Base-by-base conservation (phyloP, 2,113 vertebrate genomes). In the Labeo rohita region DNA sequence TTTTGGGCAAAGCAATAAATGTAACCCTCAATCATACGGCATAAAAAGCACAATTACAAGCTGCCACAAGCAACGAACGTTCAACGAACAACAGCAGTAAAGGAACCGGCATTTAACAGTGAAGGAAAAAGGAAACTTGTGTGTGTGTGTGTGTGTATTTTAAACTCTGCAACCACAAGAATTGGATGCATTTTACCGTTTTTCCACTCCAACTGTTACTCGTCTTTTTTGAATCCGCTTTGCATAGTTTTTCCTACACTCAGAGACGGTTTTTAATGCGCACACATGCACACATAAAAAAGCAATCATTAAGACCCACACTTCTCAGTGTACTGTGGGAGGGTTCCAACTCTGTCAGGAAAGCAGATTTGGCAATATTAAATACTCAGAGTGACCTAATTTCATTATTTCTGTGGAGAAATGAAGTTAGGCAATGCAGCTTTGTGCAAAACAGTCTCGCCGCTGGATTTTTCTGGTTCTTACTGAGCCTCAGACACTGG, bases 31-130 rank as follows among this genome's bases (percentile, higher is more conserved):
- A 84, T 59, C 68, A 73, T 73, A 43, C 11, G 8, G 49, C 47
- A 84, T 43, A 84, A 84, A 45, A 50, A 83, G 87, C 84, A 88
- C 93, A 93, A 94, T 95, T 93, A 93, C 90, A 94, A 91, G 89
- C 83, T 47, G 82, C 79, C 89, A 87, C 90, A 90, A 47, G 49
- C 59, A 68, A 36, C 47, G 28, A 68, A 36, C 47, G 28, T 59
- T 78, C 61, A 84, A 50, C 3, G 39, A 92, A 92, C 85, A 88
- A 87, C 87, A 79, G 89, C 83, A 90, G 84, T 18, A 76, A 80
- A 77, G 76, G 56, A 7, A 18, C 18, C 85, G 34, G 49, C 73
- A 84, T 79, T 87, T 88, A 23, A 75, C 54, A 66, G 45, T 72
- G 79, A 21, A 56, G 73, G 6, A 63, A 70, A 52, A 21, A 56